Evolutionary conservation across 30 jellyfish, hydroid and myxozoan genomes (phyloP), one percentile per base, ranked within the genome.

Genomic region (Cassiopea andromeda): DNA sequence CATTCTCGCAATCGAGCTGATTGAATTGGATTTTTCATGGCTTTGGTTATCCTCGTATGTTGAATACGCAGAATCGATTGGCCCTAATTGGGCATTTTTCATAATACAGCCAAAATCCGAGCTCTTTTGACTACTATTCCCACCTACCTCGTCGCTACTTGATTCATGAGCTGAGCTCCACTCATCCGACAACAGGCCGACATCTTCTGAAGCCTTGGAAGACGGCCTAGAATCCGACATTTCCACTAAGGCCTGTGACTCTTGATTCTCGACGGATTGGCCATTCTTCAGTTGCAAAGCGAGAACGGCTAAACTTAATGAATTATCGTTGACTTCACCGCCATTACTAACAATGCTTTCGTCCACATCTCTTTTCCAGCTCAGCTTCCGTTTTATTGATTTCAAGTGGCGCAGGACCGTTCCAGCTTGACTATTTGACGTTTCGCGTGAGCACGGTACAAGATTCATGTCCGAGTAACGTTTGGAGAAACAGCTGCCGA

Each of bases 291-390:
- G n/a, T 13, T 87, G 94, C 85, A 87, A 46, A 13, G 90, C 85
- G 7, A 87, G 90, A 38, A 87, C 67, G 7, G 90, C 94, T 48
- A 87, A 14, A 50, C 94, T 78, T 44, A 87, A 44, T 12, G 94
- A 87, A 73, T 87, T 87, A 27, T 87, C 94, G 50, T 87, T 87
- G 1, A 78, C 78, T 48, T 87, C 94, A 6, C 84, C 85, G 18
- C 90, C 90, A 60, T 87, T 87, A 77, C 90, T 87, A 16, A 87
- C 90, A 12, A 78, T 78, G 74, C 94, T 87, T 1, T 87, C 94
- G 13, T 87, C 94, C 71, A 76, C 85, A n/a, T 87, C 94, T 47
- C 94, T 70, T 73, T 87, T 87, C 94, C 85, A 64, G 90, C 94
- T 87, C 59, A 87, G 85, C 57, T 87, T 87, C 50, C 94, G 87